Evolutionary conservation across 2,888 invertebrate species (phyloP).

Genomic region (Latrodectus hesperus): DNA sequence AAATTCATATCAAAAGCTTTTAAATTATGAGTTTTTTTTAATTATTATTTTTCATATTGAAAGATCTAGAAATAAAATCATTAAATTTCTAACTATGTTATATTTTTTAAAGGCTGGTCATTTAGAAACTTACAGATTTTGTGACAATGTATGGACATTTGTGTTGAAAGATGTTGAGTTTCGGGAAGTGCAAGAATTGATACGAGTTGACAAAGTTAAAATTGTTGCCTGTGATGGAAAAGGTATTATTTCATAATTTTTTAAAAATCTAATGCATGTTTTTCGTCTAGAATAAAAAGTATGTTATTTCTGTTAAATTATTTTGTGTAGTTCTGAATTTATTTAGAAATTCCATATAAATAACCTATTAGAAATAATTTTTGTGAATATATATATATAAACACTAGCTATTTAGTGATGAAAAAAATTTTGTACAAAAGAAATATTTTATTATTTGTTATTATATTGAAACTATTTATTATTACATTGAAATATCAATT

Average conservation of each 20-base stretch:
- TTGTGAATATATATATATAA: too few relatives aligned
- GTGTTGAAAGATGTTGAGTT: conserved; percentile 99
- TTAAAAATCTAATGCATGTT: too few relatives aligned
- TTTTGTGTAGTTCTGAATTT: too few relatives aligned
- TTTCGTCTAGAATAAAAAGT: too few relatives aligned
- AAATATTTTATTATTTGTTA: not conserved
- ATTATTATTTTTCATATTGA: not conserved
- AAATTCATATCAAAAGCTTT: too few relatives aligned
- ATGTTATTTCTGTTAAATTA: too few relatives aligned
- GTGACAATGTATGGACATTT: conserved; percentile 99
- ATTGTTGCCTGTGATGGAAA: conserved; percentile 98
- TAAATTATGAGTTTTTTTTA: not conserved
- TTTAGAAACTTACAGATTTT: conserved; percentile 88
- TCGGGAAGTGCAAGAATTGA: conserved; percentile 93
- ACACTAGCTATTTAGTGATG: not conserved
- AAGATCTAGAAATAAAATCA: not conserved
- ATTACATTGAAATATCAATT: not conserved
- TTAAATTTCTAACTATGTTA: not conserved
- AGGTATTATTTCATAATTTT: conserved; percentile 78
- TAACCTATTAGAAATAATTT: too few relatives aligned
- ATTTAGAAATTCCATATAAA: too few relatives aligned
- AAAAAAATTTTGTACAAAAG: not conserved
- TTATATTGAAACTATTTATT: not conserved
- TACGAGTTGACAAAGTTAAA: conserved; percentile 94
- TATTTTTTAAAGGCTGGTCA: conserved; percentile 78